These are phyloP conservation scores for Cladopsammia gracilis DNA, from an alignment of 64 coral and sea anemone genomes.

Conservation along the genomic window DNA sequence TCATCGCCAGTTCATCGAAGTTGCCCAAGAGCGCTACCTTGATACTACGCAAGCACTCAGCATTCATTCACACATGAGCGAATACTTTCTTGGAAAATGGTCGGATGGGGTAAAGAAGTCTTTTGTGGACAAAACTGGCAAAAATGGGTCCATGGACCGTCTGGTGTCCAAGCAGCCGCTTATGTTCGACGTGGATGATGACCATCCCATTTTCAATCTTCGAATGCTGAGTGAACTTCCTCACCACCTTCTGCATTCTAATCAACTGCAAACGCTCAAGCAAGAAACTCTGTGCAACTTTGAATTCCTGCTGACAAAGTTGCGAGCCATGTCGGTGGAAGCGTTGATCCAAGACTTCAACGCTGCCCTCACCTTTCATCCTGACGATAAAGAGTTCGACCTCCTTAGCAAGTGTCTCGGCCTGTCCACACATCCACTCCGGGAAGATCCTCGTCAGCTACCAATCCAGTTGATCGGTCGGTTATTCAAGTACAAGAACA, in stretches of 20 bases:
- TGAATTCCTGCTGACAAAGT: constrained; percentile 88
- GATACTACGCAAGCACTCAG: constrained; percentile 41
- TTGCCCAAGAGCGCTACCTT: constrained; percentile 90
- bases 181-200: constrained; percentile 75
- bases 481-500: constrained; percentile 83
- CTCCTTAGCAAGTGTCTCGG: constrained; percentile 83
- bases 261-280: constrained; percentile 67
- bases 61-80: constrained; percentile 88
- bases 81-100: constrained; percentile 95
- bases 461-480: constrained; percentile 91
- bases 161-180: constrained; percentile 86
- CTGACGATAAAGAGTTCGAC: constrained; percentile 83
- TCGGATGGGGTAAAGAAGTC: constrained; percentile 81
- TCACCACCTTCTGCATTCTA: constrained; percentile 81
- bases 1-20: constrained; percentile 98
- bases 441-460: constrained; percentile 85
- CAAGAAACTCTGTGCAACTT: constrained; percentile 85
- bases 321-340: constrained; percentile 76
- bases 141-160: constrained; percentile 78
- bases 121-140: constrained; percentile 83
- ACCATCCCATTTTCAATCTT: constrained; percentile 90
- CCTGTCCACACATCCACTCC: constrained; percentile 74
- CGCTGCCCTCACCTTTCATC: constrained; percentile 48
- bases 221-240: constrained; percentile 91
- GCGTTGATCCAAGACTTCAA: constrained; percentile 80